Conservation (phyloP, 64 coral and sea anemone species). For the Montipora cactus region DNA sequence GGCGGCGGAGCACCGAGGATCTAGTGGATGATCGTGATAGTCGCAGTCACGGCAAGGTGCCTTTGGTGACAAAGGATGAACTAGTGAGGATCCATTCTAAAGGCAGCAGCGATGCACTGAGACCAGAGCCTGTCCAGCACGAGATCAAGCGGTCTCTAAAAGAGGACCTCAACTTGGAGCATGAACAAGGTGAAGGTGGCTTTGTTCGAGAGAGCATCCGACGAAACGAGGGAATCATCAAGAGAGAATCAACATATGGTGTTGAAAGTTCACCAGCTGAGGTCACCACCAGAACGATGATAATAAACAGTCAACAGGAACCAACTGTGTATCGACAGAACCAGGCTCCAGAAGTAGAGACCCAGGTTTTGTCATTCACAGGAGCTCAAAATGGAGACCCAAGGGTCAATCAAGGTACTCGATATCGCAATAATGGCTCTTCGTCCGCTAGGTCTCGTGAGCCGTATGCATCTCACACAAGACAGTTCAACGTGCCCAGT, state of each 20-base stretch:
- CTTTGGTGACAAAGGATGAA: slow-evolving; percentile 83
- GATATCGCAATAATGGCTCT: slow-evolving; percentile 19
- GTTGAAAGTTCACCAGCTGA: slow-evolving; percentile 60
- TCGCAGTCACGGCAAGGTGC: slow-evolving; percentile 66
- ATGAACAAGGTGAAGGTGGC: slow-evolving; percentile 90
- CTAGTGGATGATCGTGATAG: slow-evolving; percentile 70
- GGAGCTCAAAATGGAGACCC: slow-evolving; percentile 19
- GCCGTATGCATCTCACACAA: slow-evolving; percentile 42
- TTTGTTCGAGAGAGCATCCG: slow-evolving; percentile 87
- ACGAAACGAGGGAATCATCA: slow-evolving; percentile 35
- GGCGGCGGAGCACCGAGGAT: slow-evolving; percentile 72
- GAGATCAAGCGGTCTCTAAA: slow-evolving; percentile 75
- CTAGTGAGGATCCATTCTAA: slow-evolving; percentile 76
- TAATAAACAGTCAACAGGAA: slow-evolving; percentile 72
- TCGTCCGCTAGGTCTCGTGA: not conserved
- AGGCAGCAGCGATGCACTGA: not conserved
- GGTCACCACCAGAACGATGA: slow-evolving; percentile 80
- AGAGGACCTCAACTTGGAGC: slow-evolving; percentile 76
- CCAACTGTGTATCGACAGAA: slow-evolving; percentile 76
- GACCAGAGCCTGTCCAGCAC: not conserved
- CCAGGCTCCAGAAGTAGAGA: slow-evolving; percentile 78
- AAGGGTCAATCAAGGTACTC: slow-evolving; percentile 37
- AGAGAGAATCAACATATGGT: slow-evolving; percentile 61
- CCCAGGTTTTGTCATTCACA: slow-evolving; percentile 70
- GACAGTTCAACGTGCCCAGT: slow-evolving; percentile 57